Percentiles rank a stretch among this genome's conserved stretches.
phyloP scores from a whole-genome alignment of 2,113 vertebrate genomes.

The Microcebus ravelobensis region DNA sequence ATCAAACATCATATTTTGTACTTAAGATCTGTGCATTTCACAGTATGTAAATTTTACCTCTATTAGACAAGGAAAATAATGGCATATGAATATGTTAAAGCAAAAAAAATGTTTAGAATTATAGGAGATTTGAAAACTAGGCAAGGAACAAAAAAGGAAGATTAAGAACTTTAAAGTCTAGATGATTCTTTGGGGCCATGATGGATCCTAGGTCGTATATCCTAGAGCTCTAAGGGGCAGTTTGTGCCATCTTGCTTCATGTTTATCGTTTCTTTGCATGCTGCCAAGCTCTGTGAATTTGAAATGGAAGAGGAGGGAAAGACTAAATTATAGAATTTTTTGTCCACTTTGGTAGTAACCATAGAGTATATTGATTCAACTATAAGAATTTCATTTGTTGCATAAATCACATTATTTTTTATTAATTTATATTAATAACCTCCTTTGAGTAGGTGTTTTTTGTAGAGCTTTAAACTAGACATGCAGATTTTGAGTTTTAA shows the following conservation, averaged over 20 bases:
- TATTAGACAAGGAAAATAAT: neutral
- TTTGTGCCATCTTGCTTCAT: accelerated
- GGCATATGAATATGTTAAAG: neutral
- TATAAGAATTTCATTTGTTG: neutral
- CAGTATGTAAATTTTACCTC: neutral
- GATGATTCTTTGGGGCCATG: neutral
- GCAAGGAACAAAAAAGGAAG: neutral
- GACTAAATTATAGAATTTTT: neutral
- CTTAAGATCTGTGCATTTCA: neutral
- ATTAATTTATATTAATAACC: neutral
- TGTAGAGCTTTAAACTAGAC: neutral
- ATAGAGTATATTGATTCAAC: neutral
- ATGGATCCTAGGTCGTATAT: no score
- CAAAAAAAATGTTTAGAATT: neutral
- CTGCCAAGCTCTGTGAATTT: neutral
- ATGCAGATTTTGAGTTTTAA: neutral
- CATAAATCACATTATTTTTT: neutral
- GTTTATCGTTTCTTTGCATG: neutral
- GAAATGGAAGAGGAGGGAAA: neutral
- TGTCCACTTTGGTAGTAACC: neutral
- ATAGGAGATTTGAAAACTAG: neutral
- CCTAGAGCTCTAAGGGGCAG: no score
- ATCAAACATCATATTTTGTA: neutral
- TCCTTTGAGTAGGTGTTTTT: neutral
- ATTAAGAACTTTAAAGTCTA: neutral